Percentiles rank a stretch among this genome's conserved stretches.
Conservation (phyloP, 1,140 invertebrate genomes). For the Drosophila chauvacae region DNA sequence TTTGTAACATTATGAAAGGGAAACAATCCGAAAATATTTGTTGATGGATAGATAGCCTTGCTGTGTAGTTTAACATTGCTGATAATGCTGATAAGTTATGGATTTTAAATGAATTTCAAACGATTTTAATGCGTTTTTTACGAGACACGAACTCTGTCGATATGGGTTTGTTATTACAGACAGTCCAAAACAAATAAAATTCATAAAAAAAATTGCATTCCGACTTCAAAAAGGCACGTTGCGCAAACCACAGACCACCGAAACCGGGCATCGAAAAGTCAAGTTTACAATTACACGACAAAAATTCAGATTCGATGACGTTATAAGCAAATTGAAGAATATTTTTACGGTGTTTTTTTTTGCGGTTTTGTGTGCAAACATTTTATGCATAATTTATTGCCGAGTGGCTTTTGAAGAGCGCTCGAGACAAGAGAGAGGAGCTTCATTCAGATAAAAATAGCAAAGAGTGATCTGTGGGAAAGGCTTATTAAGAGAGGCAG, state of each 20-base stretch:
- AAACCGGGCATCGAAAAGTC: slow-evolving; percentile 22
- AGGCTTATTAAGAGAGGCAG: slow-evolving; percentile 33
- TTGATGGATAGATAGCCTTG: slow-evolving; percentile 43
- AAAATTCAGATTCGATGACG: slow-evolving; percentile 71
- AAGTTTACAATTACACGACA: slow-evolving; percentile 66
- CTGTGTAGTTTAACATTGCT: slow-evolving; percentile 39
- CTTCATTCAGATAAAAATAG: slow-evolving; percentile 34
- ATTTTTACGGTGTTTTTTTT: slow-evolving; percentile 4
- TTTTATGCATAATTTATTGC: slow-evolving; percentile 41
- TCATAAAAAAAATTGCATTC: slow-evolving; percentile 53
- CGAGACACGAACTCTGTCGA: slow-evolving; percentile 44
- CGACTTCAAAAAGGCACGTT: slow-evolving; percentile 55
- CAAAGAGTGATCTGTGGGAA: slow-evolving; percentile 11
- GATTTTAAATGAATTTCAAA: slow-evolving; percentile 74
- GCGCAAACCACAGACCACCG: slow-evolving; percentile 58
- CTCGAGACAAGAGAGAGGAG: slow-evolving; percentile 18
- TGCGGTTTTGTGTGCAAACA: slow-evolving; percentile 43
- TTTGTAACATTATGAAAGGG: slow-evolving; percentile 33
- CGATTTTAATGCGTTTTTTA: slow-evolving; percentile 71
- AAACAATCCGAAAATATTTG: slow-evolving; percentile 22
- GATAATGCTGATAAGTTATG: slow-evolving; percentile 57
- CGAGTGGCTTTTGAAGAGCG: slow-evolving; percentile 16
- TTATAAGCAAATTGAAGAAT: slow-evolving; percentile 28
- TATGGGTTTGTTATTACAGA: slow-evolving; percentile 66
- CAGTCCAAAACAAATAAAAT: slow-evolving; percentile 12